phyloP scores from a whole-genome alignment of 2,113 vertebrate species.

The Neolamprologus toae region DNA sequence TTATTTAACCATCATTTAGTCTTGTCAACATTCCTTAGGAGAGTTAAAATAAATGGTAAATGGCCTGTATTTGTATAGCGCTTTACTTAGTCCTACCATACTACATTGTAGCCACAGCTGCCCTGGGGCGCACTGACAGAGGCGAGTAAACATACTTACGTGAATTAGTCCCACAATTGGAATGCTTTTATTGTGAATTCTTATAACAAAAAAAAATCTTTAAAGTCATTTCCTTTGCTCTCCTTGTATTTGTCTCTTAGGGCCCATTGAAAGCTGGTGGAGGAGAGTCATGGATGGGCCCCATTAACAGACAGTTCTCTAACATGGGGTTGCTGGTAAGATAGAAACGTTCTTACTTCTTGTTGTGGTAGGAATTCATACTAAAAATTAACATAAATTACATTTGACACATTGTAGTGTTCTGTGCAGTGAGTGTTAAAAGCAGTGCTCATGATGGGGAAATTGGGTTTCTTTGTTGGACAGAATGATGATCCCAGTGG shows the following conservation, averaged over 20 bases:
- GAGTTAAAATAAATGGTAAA: not conserved
- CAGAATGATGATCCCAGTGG: constrained; percentile 71
- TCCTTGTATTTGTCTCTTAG: constrained; percentile 54
- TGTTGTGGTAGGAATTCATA: not conserved
- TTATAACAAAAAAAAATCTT: not conserved
- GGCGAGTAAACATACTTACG: not conserved
- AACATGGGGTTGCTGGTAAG: constrained; percentile 96
- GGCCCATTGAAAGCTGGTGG: constrained; percentile 83
- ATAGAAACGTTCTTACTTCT: not conserved
- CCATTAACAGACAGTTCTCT: constrained; percentile 94
- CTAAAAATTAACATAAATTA: not conserved
- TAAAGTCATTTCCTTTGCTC: not conserved
- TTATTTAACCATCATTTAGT: not conserved
- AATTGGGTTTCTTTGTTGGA: not conserved
- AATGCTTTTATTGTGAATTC: not conserved
- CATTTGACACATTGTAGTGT: not conserved
- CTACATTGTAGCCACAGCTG: not conserved
- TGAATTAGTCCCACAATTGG: not conserved
- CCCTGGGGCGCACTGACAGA: not conserved
- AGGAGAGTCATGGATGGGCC: constrained; percentile 93
- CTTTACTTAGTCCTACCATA: not conserved
- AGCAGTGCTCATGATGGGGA: not conserved
- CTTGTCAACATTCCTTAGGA: not conserved
- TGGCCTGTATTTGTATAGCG: not conserved
- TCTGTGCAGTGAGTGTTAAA: not conserved